Conservation (phyloP, 2,113 vertebrate genomes). For the Machaerirhynchus nigripectus region DNA sequence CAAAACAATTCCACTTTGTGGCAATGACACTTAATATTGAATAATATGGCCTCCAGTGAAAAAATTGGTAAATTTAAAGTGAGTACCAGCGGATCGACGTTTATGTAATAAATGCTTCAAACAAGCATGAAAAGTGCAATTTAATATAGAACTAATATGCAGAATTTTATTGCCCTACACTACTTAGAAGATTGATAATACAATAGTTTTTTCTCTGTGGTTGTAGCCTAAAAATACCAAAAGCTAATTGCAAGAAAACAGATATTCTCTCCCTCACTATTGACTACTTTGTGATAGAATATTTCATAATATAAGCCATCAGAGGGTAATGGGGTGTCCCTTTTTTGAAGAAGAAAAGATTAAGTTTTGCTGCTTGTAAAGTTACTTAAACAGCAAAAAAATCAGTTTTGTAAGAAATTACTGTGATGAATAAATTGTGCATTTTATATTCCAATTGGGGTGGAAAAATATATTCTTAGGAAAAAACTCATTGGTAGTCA, state of each 20-base stretch:
- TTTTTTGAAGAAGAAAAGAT: background rate
- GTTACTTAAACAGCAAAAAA: background rate
- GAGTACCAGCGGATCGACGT: background rate
- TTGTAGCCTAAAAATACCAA: background rate
- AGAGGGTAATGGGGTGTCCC: rapidly evolving
- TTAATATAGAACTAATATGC: background rate
- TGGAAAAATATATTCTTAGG: background rate
- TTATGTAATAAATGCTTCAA: background rate
- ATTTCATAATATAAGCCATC: background rate
- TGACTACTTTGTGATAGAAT: background rate
- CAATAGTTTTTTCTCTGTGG: background rate
- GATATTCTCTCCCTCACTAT: background rate
- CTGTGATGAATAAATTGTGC: background rate
- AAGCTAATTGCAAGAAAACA: background rate
- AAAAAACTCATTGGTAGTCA: background rate
- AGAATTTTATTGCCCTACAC: background rate
- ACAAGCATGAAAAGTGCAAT: background rate
- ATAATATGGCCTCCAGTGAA: background rate
- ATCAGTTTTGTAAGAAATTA: background rate
- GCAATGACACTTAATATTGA: background rate
- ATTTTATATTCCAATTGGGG: background rate
- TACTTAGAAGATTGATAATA: background rate
- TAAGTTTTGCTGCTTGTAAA: background rate
- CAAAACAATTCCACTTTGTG: background rate
- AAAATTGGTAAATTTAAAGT: background rate